Percentiles rank a stretch among this genome's conserved stretches.
Conservation (phyloP, 2,797 vertebrate genomes). For the Phoebastria nigripes region DNA sequence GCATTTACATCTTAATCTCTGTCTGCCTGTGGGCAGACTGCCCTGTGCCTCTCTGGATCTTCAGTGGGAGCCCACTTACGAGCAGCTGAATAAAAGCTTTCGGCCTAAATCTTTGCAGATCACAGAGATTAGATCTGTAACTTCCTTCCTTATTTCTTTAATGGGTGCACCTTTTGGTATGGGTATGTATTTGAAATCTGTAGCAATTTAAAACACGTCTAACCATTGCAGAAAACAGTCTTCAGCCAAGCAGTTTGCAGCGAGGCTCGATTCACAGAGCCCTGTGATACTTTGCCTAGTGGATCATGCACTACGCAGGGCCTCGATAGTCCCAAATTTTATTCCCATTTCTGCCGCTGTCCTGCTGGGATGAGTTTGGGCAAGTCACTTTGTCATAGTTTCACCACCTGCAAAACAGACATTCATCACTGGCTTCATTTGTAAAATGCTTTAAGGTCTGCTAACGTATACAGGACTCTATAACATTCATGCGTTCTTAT, state of each 20-base stretch:
- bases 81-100: not conserved
- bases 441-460: not conserved
- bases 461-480: not conserved
- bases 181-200: not conserved
- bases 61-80: not conserved
- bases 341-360: fast-evolving
- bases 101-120: not conserved
- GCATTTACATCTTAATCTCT: not conserved
- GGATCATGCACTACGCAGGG: not conserved
- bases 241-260: not conserved
- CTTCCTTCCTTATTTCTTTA: not conserved
- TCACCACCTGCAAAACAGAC: not conserved
- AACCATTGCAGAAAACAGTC: not conserved
- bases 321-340: not conserved
- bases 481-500: not conserved
- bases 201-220: not conserved
- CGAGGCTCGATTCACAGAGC: not conserved
- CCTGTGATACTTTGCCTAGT: not conserved
- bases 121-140: not conserved
- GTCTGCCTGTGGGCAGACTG: not conserved
- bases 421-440: not conserved
- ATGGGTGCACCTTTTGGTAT: fast-evolving
- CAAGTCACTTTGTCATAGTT: not conserved
- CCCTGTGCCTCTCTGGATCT: not conserved
- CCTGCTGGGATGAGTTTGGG: not conserved